Percentiles rank a stretch among this genome's conserved stretches.
Conservation (phyloP, 2,888 invertebrate genomes). For the Diploptera punctata region DNA sequence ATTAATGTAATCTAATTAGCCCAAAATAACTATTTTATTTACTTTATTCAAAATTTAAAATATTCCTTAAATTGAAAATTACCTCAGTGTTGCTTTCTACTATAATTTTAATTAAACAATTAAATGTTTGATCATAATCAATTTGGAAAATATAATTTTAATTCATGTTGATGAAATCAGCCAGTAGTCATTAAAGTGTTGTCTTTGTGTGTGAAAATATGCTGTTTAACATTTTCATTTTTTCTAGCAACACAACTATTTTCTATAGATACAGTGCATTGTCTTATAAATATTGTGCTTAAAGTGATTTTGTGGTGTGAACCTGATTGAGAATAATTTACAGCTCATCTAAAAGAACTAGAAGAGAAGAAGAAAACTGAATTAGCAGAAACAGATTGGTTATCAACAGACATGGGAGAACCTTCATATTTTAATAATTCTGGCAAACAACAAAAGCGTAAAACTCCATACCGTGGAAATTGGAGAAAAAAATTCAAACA, state of each 20-base stretch:
- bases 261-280: neutral
- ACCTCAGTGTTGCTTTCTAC: too few relatives aligned
- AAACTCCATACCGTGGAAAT: neutral
- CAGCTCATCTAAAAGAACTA: neutral
- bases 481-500: neutral
- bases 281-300: neutral
- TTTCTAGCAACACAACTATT: too few relatives aligned
- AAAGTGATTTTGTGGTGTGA: neutral
- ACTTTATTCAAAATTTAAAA: too few relatives aligned
- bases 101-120: too few relatives aligned
- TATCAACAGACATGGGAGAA: neutral
- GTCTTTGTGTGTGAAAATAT: neutral
- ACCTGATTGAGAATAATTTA: neutral
- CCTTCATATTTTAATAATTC: neutral
- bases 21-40: too few relatives aligned
- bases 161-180: neutral
- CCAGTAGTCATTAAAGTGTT: neutral
- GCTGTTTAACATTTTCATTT: neutral
- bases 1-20: too few relatives aligned
- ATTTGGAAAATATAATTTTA: neutral
- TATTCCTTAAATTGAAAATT: too few relatives aligned
- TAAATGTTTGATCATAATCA: too few relatives aligned
- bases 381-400: constrained; percentile 1
- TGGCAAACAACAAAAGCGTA: neutral
- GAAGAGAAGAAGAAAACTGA: constrained; percentile 1